These are phyloP conservation scores for Monodelphis domestica DNA, from an alignment of 2,797 vertebrate genomes.

Conservation along the genomic window DNA sequence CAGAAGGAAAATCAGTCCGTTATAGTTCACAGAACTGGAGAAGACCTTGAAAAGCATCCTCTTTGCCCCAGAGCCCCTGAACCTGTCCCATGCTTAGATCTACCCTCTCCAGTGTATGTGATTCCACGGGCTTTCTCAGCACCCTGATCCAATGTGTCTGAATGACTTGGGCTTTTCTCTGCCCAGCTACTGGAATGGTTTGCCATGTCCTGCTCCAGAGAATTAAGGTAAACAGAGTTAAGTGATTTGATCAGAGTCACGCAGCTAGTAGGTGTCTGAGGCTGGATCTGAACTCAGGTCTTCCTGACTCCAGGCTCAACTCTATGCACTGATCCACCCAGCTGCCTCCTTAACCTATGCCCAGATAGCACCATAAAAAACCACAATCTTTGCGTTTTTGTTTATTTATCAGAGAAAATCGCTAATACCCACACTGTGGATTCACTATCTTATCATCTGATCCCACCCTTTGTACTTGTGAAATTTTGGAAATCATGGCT, in stretches of 20 bases:
- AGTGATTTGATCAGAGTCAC: not conserved
- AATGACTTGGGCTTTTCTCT: not conserved
- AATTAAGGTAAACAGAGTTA: not conserved
- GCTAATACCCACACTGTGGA: not conserved
- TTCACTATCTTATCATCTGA: not conserved
- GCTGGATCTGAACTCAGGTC: not conserved
- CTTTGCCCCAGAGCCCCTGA: not conserved
- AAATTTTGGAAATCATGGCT: not conserved
- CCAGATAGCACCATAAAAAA: not conserved
- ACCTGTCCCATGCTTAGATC: not conserved
- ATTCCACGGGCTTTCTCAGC: not conserved
- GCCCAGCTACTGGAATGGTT: not conserved
- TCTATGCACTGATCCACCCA: not conserved
- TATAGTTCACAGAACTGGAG: not conserved
- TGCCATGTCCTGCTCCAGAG: not conserved
- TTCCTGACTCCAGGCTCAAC: not conserved
- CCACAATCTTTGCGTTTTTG: not conserved
- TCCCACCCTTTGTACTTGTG: not conserved
- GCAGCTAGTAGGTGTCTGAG: not conserved
- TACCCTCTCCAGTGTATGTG: not conserved
- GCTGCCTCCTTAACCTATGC: not conserved
- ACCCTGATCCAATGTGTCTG: not conserved
- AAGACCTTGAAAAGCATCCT: not conserved
- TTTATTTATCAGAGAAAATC: not conserved
- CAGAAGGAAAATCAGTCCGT: not conserved